Evolutionary conservation across 2,888 invertebrate genomes (phyloP), one percentile per base, ranked within the genome.

Genomic region (Mythimna lalbum): DNA sequence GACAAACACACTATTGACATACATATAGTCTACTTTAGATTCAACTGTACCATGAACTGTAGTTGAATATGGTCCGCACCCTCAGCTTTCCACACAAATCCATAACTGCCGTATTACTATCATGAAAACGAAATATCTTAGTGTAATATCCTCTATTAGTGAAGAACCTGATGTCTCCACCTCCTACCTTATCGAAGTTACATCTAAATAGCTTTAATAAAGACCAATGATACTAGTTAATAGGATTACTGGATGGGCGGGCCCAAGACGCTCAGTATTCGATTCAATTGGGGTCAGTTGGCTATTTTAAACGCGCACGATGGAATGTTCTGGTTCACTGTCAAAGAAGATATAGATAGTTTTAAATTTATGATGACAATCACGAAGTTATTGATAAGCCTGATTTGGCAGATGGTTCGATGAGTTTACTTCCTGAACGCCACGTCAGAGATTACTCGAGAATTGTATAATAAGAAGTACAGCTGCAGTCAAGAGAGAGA

Each of bases 321-420:
- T 66, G 73, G 78, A 82, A 74, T 63, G 69, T 71, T 83, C 75
- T 77, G 72, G 81, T 80, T 80, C 74, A 80, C 63, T 75, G 83
- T 85, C 78, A 80, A 67, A 61, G 21, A 73, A 63, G 27, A 72
- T 69, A 56, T 17, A 19, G 21, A 53, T 47, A 60, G 53, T 59
- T 67, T 49, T 9, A 19, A 21, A 21, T 74, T 67, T 61, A 31
- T 23, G 12, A 62, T 36, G 50, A 59, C n/a, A 55, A 55, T 21
- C 59, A 59, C 31, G 43, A 33, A 19, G 17, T 31, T 31, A 57
- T 62, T 14, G 63, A 49, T 12, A n/a, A 47, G 36, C 14, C 23
- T 52, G 21, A 36, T 39, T 62, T 68, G 63, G 63, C 63, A 52
- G 67, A 55, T 43, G 6, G 17, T 14, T 43, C 17, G 19, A 23